Evolutionary conservation across 2,113 vertebrate genomes (phyloP).

Genomic region (Tragulus kanchil): DNA sequence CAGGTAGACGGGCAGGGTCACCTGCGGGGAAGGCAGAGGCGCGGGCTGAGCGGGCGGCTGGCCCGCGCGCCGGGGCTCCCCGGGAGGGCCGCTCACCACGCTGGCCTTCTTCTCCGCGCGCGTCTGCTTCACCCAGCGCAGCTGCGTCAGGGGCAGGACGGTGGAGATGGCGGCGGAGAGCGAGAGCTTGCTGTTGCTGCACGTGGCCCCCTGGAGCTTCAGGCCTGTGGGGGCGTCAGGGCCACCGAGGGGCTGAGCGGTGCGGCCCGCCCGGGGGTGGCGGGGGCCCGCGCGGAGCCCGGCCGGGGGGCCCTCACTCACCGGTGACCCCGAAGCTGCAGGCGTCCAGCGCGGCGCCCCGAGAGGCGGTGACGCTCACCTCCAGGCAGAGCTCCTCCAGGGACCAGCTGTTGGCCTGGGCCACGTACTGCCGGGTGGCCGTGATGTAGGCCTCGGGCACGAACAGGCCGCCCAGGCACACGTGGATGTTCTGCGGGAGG

Average conservation of each 20-base stretch:
- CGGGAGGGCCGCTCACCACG: conserved; percentile 88
- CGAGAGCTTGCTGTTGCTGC: conserved; percentile 96
- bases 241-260: fast-evolving
- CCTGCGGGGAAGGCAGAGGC: conserved; percentile 84
- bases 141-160: conserved; percentile 95
- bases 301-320: conserved; percentile 73
- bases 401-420: conserved; percentile 99
- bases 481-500: conserved; percentile 94
- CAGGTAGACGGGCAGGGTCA: conserved; percentile 97
- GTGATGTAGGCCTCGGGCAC: conserved; percentile 99
- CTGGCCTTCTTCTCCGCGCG: conserved; percentile 93
- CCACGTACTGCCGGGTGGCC: conserved; percentile 97
- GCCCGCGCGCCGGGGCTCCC: too few relatives aligned
- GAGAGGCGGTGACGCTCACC: conserved; percentile 95
- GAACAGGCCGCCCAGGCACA: conserved; percentile 96
- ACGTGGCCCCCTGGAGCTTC: conserved; percentile 97
- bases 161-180: conserved; percentile 97
- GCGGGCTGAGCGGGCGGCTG: fast-evolving
- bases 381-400: conserved; percentile 98
- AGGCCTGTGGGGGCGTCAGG: conserved; percentile 85
- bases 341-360: conserved; percentile 93
- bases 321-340: conserved; percentile 99
- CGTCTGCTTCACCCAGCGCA: conserved; percentile 96
- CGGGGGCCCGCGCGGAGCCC: fast-evolving
- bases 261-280: fast-evolving